Conservation (phyloP, 1,140 invertebrate species). For the Conopomorpha cramerella region DNA sequence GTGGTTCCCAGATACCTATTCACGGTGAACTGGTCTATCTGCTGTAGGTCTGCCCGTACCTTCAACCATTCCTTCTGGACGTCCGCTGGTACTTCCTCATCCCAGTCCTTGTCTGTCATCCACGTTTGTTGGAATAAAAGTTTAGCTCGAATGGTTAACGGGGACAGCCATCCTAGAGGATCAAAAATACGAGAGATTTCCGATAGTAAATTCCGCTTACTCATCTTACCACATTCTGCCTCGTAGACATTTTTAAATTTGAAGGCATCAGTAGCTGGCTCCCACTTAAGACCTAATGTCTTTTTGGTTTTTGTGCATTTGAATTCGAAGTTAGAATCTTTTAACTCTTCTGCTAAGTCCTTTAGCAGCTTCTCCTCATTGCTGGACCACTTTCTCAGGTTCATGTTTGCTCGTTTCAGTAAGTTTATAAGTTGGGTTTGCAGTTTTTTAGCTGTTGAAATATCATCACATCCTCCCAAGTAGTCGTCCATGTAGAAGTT, state of each 20-base stretch:
- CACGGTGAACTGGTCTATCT: too few relatives aligned
- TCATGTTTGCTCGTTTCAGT: background rate
- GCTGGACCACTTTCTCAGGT: background rate
- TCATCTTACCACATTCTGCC: background rate
- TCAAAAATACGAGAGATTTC: too few relatives aligned
- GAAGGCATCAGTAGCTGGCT: background rate
- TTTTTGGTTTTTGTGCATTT: background rate
- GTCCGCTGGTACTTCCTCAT: too few relatives aligned
- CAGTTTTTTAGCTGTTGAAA: background rate
- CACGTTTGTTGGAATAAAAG: too few relatives aligned
- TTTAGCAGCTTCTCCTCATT: background rate
- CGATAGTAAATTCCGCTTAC: background rate
- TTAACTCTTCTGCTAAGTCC: background rate
- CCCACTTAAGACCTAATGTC: slow-evolving; percentile 1
- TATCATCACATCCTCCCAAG: too few relatives aligned
- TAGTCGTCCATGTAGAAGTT: too few relatives aligned
- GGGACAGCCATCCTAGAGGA: too few relatives aligned
- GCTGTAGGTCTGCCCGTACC: too few relatives aligned
- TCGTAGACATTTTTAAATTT: background rate
- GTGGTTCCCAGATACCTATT: too few relatives aligned
- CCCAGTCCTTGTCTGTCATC: too few relatives aligned
- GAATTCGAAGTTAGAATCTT: background rate
- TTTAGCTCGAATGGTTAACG: too few relatives aligned
- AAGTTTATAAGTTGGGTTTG: background rate
- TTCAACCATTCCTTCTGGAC: too few relatives aligned